These are phyloP conservation scores for Puma concolor DNA, from an alignment of 2,113 vertebrate genomes.

Conservation along the genomic window DNA sequence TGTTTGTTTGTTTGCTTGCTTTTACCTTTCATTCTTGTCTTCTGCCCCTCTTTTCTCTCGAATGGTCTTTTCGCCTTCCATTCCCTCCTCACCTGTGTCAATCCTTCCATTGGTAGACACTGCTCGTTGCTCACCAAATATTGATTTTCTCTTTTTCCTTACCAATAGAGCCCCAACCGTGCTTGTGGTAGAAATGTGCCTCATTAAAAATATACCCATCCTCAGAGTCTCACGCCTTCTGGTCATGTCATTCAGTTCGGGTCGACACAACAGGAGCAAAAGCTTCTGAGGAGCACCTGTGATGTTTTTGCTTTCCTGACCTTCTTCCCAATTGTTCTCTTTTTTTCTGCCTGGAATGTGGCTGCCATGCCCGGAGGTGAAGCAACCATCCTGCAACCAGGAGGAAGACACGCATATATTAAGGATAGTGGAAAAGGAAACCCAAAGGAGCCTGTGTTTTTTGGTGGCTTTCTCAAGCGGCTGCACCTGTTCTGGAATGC, in stretches of 20 bases:
- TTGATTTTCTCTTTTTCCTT: not conserved
- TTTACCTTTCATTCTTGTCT: not conserved
- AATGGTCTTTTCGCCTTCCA: not conserved
- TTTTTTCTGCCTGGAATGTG: not conserved
- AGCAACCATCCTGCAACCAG: not conserved
- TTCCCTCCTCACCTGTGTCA: not conserved
- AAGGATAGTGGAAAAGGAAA: not conserved
- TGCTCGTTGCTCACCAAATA: not conserved
- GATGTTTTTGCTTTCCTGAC: not conserved
- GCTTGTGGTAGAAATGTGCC: not conserved
- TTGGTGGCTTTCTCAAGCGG: not conserved
- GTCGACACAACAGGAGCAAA: not conserved
- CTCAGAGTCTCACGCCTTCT: not conserved
- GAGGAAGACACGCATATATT: not conserved
- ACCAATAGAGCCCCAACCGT: not conserved
- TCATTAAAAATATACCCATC: not conserved
- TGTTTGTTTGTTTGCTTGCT: not conserved
- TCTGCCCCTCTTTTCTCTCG: not conserved
- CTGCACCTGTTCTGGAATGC: not conserved
- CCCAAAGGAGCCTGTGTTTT: not conserved
- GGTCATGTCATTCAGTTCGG: not conserved
- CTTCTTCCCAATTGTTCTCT: not conserved
- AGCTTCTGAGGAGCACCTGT: not conserved
- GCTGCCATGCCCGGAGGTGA: not conserved
- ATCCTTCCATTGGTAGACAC: not conserved